Evolutionary conservation across 1,140 invertebrate species (phyloP).

Genomic region (Heliconius nattereri): DNA sequence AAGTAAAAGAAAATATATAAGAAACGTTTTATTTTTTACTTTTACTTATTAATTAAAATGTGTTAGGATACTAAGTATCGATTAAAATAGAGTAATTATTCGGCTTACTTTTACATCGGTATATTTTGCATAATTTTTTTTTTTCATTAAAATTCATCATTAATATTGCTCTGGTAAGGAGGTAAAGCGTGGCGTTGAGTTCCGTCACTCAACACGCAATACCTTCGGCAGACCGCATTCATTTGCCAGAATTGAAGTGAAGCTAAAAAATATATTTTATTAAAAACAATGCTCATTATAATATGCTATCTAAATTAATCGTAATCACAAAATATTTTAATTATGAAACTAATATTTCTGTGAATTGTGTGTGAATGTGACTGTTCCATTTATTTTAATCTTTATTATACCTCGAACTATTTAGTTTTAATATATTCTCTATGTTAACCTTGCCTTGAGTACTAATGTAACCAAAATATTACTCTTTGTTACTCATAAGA

Average conservation of each 20-base stretch:
- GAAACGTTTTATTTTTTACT: not conserved
- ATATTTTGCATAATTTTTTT: no score
- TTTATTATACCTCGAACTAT: constrained; percentile 6
- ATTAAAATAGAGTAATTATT: no score
- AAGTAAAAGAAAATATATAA: not conserved
- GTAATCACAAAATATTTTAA: not conserved
- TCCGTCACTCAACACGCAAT: no score
- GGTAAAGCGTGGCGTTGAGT: no score
- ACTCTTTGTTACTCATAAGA: constrained; percentile 8
- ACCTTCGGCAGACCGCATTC: no score
- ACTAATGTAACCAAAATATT: constrained; percentile 11
- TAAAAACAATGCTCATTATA: not conserved
- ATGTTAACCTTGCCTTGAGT: not conserved
- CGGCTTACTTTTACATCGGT: no score
- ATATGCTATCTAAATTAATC: not conserved
- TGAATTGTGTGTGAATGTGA: not conserved
- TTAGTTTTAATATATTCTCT: not conserved
- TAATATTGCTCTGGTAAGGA: not conserved
- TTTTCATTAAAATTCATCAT: not conserved
- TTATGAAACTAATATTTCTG: constrained; percentile 9
- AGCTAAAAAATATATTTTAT: not conserved
- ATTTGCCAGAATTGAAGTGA: no score
- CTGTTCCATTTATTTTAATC: constrained; percentile 11
- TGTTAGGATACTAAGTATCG: no score
- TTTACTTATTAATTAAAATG: no score